Conservation (phyloP, 2,113 vertebrate genomes). For the Corythornis vintsioides region DNA sequence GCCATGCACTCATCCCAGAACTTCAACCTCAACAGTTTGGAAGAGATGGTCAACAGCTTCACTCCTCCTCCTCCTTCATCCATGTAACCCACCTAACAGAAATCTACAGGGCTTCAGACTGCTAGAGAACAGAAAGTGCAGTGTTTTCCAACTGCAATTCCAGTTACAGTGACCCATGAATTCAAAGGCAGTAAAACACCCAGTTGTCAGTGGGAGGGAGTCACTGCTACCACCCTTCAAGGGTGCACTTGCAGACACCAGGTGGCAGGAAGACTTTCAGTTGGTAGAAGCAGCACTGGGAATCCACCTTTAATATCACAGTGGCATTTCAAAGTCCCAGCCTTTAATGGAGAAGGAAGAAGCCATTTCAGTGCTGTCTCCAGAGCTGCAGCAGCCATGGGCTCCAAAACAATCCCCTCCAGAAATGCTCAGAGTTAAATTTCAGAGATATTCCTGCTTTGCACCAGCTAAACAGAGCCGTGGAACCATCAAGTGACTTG, state of each 20-base stretch:
- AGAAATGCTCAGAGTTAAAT: neutral
- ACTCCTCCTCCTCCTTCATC: neutral
- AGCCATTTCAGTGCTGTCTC: neutral
- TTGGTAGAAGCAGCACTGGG: neutral
- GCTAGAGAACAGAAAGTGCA: neutral
- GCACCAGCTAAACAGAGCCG: neutral
- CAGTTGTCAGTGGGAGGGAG: neutral
- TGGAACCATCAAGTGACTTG: neutral
- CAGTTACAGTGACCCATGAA: neutral
- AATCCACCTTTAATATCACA: neutral
- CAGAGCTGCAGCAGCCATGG: neutral
- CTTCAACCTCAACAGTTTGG: neutral
- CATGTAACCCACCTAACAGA: neutral
- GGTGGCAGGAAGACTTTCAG: neutral
- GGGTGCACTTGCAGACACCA: neutral
- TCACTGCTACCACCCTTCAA: neutral
- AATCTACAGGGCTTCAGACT: neutral
- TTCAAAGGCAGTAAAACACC: neutral
- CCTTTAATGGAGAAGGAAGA: neutral
- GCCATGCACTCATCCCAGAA: neutral
- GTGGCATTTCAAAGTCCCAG: neutral
- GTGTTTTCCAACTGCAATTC: neutral
- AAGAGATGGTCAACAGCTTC: neutral
- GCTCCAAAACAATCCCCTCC: neutral
- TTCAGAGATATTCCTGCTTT: conserved; percentile 8